Base-by-base conservation (phyloP, 2,797 vertebrate genomes). In the Semaprochilodus insignis region DNA sequence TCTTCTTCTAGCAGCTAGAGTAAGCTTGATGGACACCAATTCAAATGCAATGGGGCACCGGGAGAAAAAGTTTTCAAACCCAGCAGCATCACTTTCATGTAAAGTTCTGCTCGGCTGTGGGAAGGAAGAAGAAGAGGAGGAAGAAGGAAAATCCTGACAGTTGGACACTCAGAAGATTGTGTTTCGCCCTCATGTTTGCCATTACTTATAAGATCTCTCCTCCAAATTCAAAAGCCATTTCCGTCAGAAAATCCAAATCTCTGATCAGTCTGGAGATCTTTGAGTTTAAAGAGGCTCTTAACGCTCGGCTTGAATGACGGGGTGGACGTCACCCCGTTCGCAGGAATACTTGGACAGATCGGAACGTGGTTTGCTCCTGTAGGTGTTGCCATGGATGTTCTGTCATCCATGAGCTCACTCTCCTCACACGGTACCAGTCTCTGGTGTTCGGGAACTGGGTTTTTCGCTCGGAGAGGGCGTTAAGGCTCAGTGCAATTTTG, bases 11-110 rank as follows among this genome's bases (percentile, higher is more conserved):
- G 65, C 72, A 51, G 70, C 31, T 60, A 59, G 31, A 60, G 73
- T 59, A 40, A 74, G 73, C 63, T 80, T 83, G 77, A 83, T 75
- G 54, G 82, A 70, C 77, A 83, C 77, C 63, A 54, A 73, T 75
- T 83, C 63, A 80, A 83, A 83, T 80, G 63, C 55, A 74, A 40
- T 21, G 65, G 60, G 75, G 65, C 51, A 40, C 2, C 25, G 57
- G 51, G 52, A 78, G 51, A 55, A 34, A 75, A 69, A 74, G 71
- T 80, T 83, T 70, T 70, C 77, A 67, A 79, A 74, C 77, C 48
- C 17, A 27, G 16, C 63, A 70, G 27, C 59, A 51, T 70, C 40
- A 27, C 63, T 75, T 75, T 83, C 31, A 75, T 70, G 40, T 74
- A 72, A 74, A 79, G 36, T 78, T 83, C n/a, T 73, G 34, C 60